Percentiles rank a stretch among this genome's conserved stretches.
These are phyloP conservation scores for Drosophila rubida DNA, from an alignment of 2,888 invertebrate genomes.

Conservation along the genomic window DNA sequence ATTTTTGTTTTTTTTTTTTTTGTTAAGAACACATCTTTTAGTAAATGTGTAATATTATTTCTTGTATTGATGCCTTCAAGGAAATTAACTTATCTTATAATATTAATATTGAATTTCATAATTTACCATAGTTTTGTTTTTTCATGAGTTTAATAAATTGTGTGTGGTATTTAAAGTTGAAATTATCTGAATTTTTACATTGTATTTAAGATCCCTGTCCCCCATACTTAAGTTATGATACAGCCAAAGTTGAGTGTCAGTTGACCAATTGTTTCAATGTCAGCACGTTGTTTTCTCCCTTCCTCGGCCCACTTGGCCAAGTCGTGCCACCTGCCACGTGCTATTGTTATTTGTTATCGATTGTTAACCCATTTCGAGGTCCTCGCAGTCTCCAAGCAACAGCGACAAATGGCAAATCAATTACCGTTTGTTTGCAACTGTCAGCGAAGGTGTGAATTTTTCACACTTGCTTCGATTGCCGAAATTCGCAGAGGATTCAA, in stretches of 20 bases:
- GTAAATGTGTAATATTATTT: too few relatives aligned
- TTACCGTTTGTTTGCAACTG: conserved; percentile 57
- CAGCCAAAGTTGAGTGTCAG: not conserved
- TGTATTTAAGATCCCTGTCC: not conserved
- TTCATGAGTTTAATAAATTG: too few relatives aligned
- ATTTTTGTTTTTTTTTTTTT: too few relatives aligned
- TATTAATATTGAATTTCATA: too few relatives aligned
- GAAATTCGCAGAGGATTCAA: not conserved
- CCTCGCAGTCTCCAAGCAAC: conserved; percentile 70
- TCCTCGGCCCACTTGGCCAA: not conserved
- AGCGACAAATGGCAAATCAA: conserved; percentile 54
- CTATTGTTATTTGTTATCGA: conserved; percentile 65
- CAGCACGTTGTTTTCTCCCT: conserved; percentile 1
- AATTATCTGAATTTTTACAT: too few relatives aligned
- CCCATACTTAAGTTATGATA: not conserved
- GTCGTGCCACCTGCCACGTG: conserved; percentile 20
- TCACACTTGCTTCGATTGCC: conserved; percentile 45
- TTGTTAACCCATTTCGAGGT: conserved; percentile 55
- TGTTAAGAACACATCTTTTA: too few relatives aligned
- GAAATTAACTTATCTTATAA: too few relatives aligned
- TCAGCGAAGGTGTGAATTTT: conserved; percentile 66
- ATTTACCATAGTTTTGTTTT: too few relatives aligned
- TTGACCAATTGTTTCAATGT: conserved; percentile 12
- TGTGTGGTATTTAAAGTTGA: too few relatives aligned
- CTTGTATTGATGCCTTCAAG: too few relatives aligned